A percentile compares a stretch with the other conserved stretches of the same genome.
phyloP scores from a whole-genome alignment of 2,113 vertebrate genomes.

The Phrynosoma platyrhinos region DNA sequence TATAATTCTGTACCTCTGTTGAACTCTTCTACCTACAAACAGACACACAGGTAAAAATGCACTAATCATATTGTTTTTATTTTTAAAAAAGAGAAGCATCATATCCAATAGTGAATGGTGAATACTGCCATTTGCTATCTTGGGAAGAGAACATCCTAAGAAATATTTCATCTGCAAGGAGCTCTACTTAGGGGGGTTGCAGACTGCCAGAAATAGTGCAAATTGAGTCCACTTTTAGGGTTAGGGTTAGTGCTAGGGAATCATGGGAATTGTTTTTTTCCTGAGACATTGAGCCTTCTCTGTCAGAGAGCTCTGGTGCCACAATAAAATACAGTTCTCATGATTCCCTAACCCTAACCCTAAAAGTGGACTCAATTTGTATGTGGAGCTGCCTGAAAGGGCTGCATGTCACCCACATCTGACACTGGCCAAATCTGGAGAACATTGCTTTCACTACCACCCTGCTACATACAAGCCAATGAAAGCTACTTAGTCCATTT shows the following conservation, averaged over 20 bases:
- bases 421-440: background rate
- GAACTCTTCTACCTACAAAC: background rate
- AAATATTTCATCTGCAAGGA: background rate
- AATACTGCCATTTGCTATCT: background rate
- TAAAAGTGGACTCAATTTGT: no score
- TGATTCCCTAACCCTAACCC: no score
- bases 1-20: background rate
- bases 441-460: background rate
- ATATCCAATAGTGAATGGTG: background rate
- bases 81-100: background rate
- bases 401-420: background rate
- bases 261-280: no score
- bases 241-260: no score
- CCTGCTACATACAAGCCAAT: background rate
- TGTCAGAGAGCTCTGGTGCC: no score
- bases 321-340: no score
- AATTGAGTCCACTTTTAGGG: no score
- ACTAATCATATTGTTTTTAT: no score
- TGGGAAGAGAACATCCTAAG: background rate
- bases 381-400: background rate
- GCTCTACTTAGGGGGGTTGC: background rate
- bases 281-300: no score
- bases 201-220: no score
- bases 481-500: background rate
- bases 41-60: background rate